Evolutionary conservation across 2,888 invertebrate genomes (phyloP), one percentile per base, ranked within the genome.

Genomic region (Macrosoma leucophasiata): DNA sequence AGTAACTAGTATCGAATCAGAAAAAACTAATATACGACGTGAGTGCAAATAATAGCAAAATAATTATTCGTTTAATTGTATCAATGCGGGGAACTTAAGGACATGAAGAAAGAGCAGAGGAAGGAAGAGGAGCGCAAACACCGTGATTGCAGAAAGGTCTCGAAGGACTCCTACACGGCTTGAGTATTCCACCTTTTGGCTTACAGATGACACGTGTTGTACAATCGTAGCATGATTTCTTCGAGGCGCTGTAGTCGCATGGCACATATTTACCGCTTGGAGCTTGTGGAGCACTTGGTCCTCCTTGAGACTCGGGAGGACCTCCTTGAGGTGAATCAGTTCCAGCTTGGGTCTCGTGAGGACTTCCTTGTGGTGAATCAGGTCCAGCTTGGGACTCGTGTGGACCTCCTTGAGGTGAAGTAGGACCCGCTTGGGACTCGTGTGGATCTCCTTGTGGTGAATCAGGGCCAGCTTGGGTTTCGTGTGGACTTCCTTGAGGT

Each of bases 121-220:
- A 64, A 0, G 70, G 68, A 0, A 52, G 29, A 2, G 57, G 26
- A 0, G 71, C 63, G 40, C 77, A 76, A 3, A 63, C 38, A 2
- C 77, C 76, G 31, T 58, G 57, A 13, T 63, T 67, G 41, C 78
- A 78, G 36, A 69, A 48, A 3, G 75, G 71, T 32, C 34, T 61
- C 17, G 22, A 30, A 0, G 60, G 55, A 27, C 55, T 50, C 1
- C 35, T 23, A 43, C 78, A 78, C 2, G 37, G 4, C 12, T 50
- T 55, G 10, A 74, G 34, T 4, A 71, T 20, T 0, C 73, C 74
- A 3, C 68, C 70, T 4, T 62, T 18, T 2, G 58, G 58, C 26
- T 69, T 69, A 46, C 77, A 75, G 10, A 73, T 60, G 13, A 69
- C 14, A 2, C 59, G 57, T 2, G 70, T 72, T 19, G 42, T 55